A percentile compares a stretch with the other conserved stretches of the same genome.
Conservation (phyloP, 2,888 invertebrate genomes). For the Pterobdella sp. region DNA sequence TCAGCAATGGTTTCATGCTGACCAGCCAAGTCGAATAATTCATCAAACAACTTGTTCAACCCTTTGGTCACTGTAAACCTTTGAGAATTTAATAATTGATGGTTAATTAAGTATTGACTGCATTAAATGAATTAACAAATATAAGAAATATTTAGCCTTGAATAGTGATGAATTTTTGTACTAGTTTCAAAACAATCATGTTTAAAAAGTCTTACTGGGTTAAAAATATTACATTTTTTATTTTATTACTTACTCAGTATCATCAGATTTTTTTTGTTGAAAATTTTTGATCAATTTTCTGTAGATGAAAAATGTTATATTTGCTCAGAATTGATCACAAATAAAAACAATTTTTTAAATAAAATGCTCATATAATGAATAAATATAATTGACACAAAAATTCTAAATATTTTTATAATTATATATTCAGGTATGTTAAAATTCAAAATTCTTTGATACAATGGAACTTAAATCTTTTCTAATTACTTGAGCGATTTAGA, state of each 20-base stretch:
- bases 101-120: too few species aligned
- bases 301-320: slow-evolving; percentile 52
- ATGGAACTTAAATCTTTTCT: background rate
- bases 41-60: slow-evolving; percentile 10
- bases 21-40: slow-evolving; percentile 26
- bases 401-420: background rate
- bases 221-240: background rate
- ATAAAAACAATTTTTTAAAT: background rate
- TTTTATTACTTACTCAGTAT: slow-evolving; percentile 57
- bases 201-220: too few species aligned
- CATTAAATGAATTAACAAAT: too few species aligned
- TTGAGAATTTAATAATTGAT: background rate
- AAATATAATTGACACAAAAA: slow-evolving; percentile 6
- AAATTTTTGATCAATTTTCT: slow-evolving; percentile 92
- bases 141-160: too few species aligned
- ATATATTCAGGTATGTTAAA: background rate
- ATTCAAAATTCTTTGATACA: too few species aligned
- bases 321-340: background rate
- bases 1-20: slow-evolving; percentile 30
- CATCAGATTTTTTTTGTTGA: slow-evolving; percentile 95
- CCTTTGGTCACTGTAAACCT: slow-evolving; percentile 23
- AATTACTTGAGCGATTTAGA: slow-evolving; percentile 59
- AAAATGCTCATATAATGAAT: background rate
- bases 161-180: background rate
- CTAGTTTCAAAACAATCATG: background rate